phyloP scores from a whole-genome alignment of 2,797 vertebrate species.

The Aphelocoma californica region DNA sequence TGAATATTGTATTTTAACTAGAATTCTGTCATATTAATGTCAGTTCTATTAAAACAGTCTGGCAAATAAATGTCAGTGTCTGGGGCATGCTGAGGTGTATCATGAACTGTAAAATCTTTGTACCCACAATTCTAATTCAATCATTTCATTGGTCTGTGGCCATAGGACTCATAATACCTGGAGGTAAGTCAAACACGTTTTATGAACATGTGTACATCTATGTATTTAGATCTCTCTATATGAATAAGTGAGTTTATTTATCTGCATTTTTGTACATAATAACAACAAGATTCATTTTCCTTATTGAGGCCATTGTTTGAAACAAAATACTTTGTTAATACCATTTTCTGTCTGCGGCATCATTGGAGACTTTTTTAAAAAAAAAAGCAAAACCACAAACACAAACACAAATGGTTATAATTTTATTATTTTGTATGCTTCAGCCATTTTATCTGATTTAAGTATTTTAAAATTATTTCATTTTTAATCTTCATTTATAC shows the following conservation, averaged over 20 bases:
- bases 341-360: background rate
- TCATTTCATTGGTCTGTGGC: background rate
- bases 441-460: slow-evolving; percentile 37
- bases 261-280: background rate
- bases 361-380: background rate
- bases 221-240: background rate
- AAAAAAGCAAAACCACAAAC: rapidly evolving
- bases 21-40: background rate
- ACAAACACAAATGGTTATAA: background rate
- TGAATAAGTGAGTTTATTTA: background rate
- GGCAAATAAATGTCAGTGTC: background rate
- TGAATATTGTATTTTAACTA: slow-evolving; percentile 1
- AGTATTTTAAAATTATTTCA: slow-evolving; percentile 13
- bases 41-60: background rate
- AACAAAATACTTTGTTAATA: background rate
- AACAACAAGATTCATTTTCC: background rate
- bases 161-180: background rate
- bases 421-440: background rate
- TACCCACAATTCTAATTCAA: background rate
- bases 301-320: background rate
- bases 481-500: slow-evolving; percentile 5
- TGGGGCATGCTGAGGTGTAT: background rate
- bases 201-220: background rate
- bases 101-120: background rate
- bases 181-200: background rate